Evolutionary conservation across 2,888 invertebrate genomes (phyloP), one percentile per base, ranked within the genome.

Genomic region (Andrena hattorfiana): DNA sequence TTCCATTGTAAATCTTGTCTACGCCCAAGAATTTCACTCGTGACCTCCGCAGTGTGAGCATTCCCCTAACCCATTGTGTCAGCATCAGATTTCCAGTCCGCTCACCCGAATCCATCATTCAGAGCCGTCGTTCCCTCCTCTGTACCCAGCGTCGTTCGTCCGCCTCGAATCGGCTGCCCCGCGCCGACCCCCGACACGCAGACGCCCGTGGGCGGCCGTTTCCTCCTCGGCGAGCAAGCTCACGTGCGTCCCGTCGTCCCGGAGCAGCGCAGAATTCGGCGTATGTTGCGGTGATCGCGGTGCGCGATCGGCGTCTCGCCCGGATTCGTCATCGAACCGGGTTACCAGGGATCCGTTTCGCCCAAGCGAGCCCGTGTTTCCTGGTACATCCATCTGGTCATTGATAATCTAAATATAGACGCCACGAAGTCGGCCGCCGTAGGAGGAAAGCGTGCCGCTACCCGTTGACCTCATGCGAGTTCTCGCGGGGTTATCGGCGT

Each of bases 371-470:
- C 10, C 54, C 67, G 69, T 60, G 70, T 81, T 88, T 85, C 84
- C 79, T 76, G 78, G 77, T 83, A 72, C n/a, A 83, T 80, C 71
- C 72, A 67, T 62, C 76, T 79, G 71, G 63, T 82, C 64, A 88
- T 87, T 85, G 85, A 85, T 88, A 85, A 82, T 84, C 85, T 88
- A 88, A 85, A 88, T 83, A 87, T 88, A 88, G 83, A 78, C 60
- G 56, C 67, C 64, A 85, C 54, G 73, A 78, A 81, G 81, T 71
- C 71, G 66, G 64, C 32, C 77, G 75, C 71, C 23, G 75, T 71
- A 66, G 59, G 77, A 72, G 78, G 81, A 89, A 89, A 87, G 88
- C 86, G 84, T 87, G 89, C 85, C 89, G 87, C 56, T 66, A 70
- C 62, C 70, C 64, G 66, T 81, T 86, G 83, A 84, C 84, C 87